Conservation (phyloP, 64 coral and sea anemone genomes). For the Actinia equina region DNA sequence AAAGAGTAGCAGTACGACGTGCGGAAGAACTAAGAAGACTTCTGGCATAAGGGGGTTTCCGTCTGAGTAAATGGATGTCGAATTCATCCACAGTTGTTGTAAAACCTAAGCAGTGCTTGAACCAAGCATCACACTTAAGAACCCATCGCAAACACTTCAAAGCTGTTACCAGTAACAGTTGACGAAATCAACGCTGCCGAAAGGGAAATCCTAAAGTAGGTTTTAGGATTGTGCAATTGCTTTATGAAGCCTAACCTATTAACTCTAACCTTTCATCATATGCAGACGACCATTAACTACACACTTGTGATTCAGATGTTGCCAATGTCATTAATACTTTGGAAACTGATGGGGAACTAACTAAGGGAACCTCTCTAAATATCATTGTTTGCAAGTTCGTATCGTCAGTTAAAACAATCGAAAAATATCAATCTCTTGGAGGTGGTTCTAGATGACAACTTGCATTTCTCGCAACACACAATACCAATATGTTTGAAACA, state of each 20-base stretch:
- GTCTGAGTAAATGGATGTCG: constrained; percentile 20
- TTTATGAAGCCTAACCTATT: constrained; percentile 23
- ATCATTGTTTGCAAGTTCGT: constrained; percentile 1
- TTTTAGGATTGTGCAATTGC: no score
- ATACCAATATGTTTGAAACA: constrained; percentile 28
- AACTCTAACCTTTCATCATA: constrained; percentile 33
- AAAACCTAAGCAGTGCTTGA: no score
- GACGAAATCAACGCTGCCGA: no score
- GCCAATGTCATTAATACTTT: not conserved
- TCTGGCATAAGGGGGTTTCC: constrained; percentile 14
- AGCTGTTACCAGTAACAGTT: no score
- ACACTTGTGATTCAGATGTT: constrained; percentile 3
- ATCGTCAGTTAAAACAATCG: not conserved
- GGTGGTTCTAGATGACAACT: constrained; percentile 26
- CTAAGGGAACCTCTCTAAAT: constrained; percentile 27
- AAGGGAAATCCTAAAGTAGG: no score
- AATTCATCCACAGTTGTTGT: not conserved
- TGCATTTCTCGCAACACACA: constrained; percentile 50
- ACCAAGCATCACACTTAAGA: no score
- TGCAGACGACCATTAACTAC: constrained; percentile 56
- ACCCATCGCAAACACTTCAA: no score
- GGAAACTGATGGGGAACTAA: constrained; percentile 33
- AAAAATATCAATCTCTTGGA: constrained; percentile 1
- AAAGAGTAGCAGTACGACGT: not conserved
- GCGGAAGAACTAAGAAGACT: not conserved